Base-by-base conservation (phyloP, 2,797 vertebrate species). In the Orestias chungarensis region DNA sequence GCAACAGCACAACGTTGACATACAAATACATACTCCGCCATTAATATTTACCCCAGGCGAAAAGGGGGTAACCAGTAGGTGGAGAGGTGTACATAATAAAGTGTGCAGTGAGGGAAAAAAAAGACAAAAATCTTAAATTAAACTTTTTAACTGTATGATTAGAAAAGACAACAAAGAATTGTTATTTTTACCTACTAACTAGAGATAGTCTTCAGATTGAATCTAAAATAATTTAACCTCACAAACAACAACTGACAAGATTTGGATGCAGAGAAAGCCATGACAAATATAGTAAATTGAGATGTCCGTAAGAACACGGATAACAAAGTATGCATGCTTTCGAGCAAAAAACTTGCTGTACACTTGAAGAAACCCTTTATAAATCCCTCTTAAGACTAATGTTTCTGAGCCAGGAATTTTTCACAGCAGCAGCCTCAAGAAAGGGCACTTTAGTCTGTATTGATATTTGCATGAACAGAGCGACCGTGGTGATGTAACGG, bases 401-500 rank as follows among this genome's bases (percentile, higher is more conserved):
- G 68, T 68, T 71, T 83, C 68, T 75, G 67, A 59, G 79, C 2
- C 59, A 0, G 49, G 71, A 64, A 79, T 75, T 67, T 61, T 61
- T 65, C 77, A 35, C 65, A 70, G 85, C 68, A 79, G 75, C 40
- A 80, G 82, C 74, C 69, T 70, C 68, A 78, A 86, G 87, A 73
- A 73, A 68, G 66, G 74, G 76, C 76, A 83, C 86, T 81, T 82
- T 70, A 75, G 82, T 79, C 80, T 86, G 71, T 81, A 87, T 85
- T 85, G 85, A 89, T 87, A 86, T 83, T 71, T 78, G 79, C 27
- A 52, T 74, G 80, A 88, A 87, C 74, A 79, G 76, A 75, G 86
- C 66, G 76, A 83, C 80, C 47, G 73, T 64, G 77, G 79, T 92
- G 91, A 93, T 90, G 89, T 91, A 92, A 93, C 78, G 68, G 79